Conservation (phyloP, 2,113 vertebrate genomes). For the Chrysochloris asiatica region DNA sequence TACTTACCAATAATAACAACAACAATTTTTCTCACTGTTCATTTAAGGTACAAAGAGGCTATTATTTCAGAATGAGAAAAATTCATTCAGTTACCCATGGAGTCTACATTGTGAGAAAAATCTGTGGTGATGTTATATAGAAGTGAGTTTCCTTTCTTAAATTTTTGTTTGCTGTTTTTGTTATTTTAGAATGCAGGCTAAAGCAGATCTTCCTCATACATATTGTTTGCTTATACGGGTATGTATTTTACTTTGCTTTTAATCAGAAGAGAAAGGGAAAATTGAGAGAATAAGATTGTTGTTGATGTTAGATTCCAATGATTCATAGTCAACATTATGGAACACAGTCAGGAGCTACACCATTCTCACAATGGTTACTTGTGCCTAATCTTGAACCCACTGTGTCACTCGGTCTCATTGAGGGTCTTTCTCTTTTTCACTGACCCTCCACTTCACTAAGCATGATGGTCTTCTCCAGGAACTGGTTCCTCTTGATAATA, state of each 20-base stretch:
- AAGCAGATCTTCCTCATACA: not conserved
- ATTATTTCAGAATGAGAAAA: conserved; percentile 5
- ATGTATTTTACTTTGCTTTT: not conserved
- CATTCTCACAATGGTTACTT: too few relatives aligned
- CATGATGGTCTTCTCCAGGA: too few relatives aligned
- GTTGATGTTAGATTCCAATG: too few relatives aligned
- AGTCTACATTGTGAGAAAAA: not conserved
- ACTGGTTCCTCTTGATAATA: too few relatives aligned
- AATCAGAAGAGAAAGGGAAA: not conserved
- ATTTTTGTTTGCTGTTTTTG: not conserved
- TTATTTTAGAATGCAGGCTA: not conserved
- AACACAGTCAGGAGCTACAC: too few relatives aligned
- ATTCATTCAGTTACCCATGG: not conserved
- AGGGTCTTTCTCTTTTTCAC: too few relatives aligned
- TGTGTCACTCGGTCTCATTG: too few relatives aligned
- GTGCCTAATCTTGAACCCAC: too few relatives aligned
- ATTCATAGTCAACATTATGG: too few relatives aligned
- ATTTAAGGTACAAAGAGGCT: not conserved
- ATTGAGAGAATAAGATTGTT: not conserved
- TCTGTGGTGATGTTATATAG: not conserved
- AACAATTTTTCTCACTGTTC: too few relatives aligned
- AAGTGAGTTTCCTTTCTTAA: not conserved
- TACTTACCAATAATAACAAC: too few relatives aligned
- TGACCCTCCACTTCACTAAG: too few relatives aligned
- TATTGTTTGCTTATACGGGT: not conserved